phyloP scores from a whole-genome alignment of 2,888 invertebrate genomes.

The Gymnosoma rotundatum region DNA sequence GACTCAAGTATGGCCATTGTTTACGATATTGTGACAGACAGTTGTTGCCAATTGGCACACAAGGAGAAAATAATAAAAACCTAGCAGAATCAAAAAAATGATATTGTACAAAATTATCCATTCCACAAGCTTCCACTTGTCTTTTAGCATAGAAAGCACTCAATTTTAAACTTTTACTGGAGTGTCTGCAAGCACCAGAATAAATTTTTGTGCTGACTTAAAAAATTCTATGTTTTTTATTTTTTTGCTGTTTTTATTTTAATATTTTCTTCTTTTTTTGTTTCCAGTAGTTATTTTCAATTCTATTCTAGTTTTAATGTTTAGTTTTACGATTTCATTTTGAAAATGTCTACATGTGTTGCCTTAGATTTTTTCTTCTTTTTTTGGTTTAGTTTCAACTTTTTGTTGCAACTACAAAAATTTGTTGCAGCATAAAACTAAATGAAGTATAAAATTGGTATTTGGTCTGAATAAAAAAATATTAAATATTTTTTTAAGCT shows the following conservation, averaged over 20 bases:
- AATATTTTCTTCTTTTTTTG: slow-evolving; percentile 20
- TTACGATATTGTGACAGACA: slow-evolving; percentile 61
- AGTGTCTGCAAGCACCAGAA: slow-evolving; percentile 31
- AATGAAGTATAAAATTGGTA: slow-evolving; percentile 53
- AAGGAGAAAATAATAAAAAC: slow-evolving; percentile 28
- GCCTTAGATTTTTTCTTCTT: slow-evolving; percentile 24
- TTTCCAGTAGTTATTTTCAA: slow-evolving; percentile 11
- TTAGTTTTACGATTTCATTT: slow-evolving; percentile 62
- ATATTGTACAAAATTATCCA: slow-evolving; percentile 42
- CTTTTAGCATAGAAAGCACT: slow-evolving; percentile 20
- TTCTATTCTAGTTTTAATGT: slow-evolving; percentile 35
- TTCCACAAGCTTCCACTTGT: slow-evolving; percentile 31
- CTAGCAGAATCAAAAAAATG: slow-evolving; percentile 4
- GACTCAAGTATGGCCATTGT: slow-evolving; percentile 53
- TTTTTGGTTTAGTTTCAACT: no score
- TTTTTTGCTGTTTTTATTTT: slow-evolving; percentile 16
- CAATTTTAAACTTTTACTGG: slow-evolving; percentile 19
- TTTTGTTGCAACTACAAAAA: slow-evolving; percentile 37
- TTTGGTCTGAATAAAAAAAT: slow-evolving; percentile 24
- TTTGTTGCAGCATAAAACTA: slow-evolving; percentile 55
- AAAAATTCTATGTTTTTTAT: slow-evolving; percentile 5
- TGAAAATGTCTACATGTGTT: slow-evolving; percentile 53
- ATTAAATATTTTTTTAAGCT: slow-evolving; percentile 13
- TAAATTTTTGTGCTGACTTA: slow-evolving; percentile 57
- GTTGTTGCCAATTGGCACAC: slow-evolving; percentile 65